These are phyloP conservation scores for Haemorhous mexicanus DNA, from an alignment of 2,113 vertebrate species.

Conservation along the genomic window DNA sequence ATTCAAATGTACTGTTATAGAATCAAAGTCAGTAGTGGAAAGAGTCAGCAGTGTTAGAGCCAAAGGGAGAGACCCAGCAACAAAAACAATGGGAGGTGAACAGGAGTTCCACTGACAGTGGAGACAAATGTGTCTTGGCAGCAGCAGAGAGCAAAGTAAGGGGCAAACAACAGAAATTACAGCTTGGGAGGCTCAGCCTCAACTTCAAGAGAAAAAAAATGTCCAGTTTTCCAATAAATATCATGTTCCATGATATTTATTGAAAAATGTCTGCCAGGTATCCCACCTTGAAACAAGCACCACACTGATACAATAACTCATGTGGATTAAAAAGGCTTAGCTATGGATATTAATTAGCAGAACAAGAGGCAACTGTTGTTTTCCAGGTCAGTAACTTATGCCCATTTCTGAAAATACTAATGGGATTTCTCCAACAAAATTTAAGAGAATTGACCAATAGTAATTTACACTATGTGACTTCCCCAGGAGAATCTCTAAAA, in stretches of 20 bases:
- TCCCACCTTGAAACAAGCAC: not conserved
- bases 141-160: not conserved
- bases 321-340: not conserved
- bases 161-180: not conserved
- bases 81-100: not conserved
- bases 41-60: not conserved
- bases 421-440: not conserved
- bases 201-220: not conserved
- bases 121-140: not conserved
- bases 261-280: not conserved
- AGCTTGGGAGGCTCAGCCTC: not conserved
- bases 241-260: not conserved
- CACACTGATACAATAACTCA: not conserved
- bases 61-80: not conserved
- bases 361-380: not conserved
- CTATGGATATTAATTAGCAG: not conserved
- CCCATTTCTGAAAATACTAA: not conserved
- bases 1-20: not conserved
- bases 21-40: not conserved
- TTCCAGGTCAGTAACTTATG: not conserved
- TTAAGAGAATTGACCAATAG: not conserved
- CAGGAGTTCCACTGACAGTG: accelerated
- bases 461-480: not conserved
- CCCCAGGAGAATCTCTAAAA: not conserved
- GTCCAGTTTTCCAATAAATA: no score